Evolutionary conservation across 2,888 invertebrate species (phyloP).

Genomic region (Melieria crassipennis): DNA sequence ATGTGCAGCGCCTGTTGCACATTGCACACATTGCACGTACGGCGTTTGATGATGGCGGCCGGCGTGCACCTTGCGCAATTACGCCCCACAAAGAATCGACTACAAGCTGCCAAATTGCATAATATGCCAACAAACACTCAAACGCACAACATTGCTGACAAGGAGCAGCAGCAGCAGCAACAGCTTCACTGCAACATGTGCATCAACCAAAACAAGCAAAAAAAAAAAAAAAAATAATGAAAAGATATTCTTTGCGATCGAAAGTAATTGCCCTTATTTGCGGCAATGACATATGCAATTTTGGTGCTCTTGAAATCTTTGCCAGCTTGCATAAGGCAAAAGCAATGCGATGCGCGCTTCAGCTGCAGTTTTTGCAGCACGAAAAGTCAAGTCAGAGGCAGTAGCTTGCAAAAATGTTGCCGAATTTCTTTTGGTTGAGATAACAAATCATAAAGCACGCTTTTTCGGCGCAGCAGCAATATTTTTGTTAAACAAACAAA

Average conservation of each 20-base stretch:
- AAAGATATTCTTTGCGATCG: conserved; percentile 1
- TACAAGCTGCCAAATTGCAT: conserved; percentile 24
- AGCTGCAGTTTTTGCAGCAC: neutral
- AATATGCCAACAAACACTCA: neutral
- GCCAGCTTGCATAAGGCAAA: neutral
- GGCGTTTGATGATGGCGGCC: neutral
- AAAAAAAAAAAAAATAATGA: conserved; percentile 4
- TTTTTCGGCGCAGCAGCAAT: neutral
- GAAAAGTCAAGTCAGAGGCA: neutral
- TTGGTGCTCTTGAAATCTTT: neutral
- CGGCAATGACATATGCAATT: conserved; percentile 19
- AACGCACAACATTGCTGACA: conserved; percentile 3
- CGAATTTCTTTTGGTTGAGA: neutral
- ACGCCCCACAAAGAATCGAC: conserved; percentile 26
- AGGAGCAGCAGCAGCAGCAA: neutral
- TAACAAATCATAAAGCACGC: conserved; percentile 26
- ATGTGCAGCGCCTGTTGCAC: no score
- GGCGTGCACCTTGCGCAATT: conserved; percentile 19
- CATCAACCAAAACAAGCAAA: neutral
- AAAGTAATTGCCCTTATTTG: conserved; percentile 16
- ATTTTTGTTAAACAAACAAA: no score
- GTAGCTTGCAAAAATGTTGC: neutral
- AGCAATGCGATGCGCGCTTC: neutral
- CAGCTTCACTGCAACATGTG: neutral
- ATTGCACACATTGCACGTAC: neutral